A percentile compares a stretch with the other conserved stretches of the same genome.
Evolutionary conservation across 2,113 vertebrate genomes (phyloP).

Genomic region (Ovis aries): ARS-UI_Ramb_v3.0 NC_056071.1:20924501-20925000

Average conservation of each 20-base stretch:
- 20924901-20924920: not conserved
- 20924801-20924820: rapidly evolving
- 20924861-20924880: not conserved
- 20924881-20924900: rapidly evolving
- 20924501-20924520: not conserved
- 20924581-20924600: slow-evolving; percentile 93
- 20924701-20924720: not conserved
- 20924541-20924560: slow-evolving; percentile 98
- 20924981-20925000: not conserved
- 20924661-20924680: rapidly evolving
- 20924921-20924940: not conserved
- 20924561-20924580: slow-evolving; percentile 92
- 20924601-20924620: slow-evolving; percentile 96
- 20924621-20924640: slow-evolving; percentile 91
- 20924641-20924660: slow-evolving; percentile 80
- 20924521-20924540: slow-evolving; percentile 55
- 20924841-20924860: rapidly evolving
- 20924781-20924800: not conserved
- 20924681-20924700: not conserved
- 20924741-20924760: not conserved
- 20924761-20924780: not conserved
- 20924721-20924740: too few relatives aligned
- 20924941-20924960: not conserved
- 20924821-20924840: too few relatives aligned
- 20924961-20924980: not conserved